Evolutionary conservation across 1,140 invertebrate species (phyloP), one percentile per base, ranked within the genome.

Genomic region (Grapholita molesta): DNA sequence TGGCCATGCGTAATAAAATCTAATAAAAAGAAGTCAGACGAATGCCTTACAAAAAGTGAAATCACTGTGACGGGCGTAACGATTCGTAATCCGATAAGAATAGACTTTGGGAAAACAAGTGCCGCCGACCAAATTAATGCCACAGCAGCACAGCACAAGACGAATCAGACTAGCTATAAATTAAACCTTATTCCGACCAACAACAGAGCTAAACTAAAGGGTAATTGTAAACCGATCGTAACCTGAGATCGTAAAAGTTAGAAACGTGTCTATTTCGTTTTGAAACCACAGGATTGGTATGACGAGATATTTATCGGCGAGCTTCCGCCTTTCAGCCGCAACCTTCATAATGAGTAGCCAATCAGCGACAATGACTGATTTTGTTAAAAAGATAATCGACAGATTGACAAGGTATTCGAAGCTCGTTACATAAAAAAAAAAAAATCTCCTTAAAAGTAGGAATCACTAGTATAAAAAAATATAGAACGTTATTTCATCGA

Each of bases 1-100:
- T 64, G 33, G 64, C 52, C 38, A 66, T 61, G 61, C 64, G 64
- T 68, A 70, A 74, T 48, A 48, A 21, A 48, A 5, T 68, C 57
- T 42, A 74, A 28, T 71, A 65, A 69, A 57, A 68, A 61, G 66
- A 61, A 72, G 70, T 68, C 71, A 67, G 67, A 55, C 48, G 55
- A 69, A 73, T 30, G 30, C 25, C 21, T 65, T 52, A 67, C 24
- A 57, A 61, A 64, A 72, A 69, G 64, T 64, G 55, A 70, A 69
- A 70, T 55, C 68, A 48, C 28, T 33, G 12, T 25, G 55, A 70
- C 64, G 70, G 68, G 33, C 57, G 70, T 75, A 72, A 72, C 53
- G 66, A 75, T 66, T 28, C 35, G 70, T 72, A 69, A 72, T 72
- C 70, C 64, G 68, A 72, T 72, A 75, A 70, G 67, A 75, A 72